phyloP scores from a whole-genome alignment of 2,113 vertebrate species.

The Osmerus mordax region DNA sequence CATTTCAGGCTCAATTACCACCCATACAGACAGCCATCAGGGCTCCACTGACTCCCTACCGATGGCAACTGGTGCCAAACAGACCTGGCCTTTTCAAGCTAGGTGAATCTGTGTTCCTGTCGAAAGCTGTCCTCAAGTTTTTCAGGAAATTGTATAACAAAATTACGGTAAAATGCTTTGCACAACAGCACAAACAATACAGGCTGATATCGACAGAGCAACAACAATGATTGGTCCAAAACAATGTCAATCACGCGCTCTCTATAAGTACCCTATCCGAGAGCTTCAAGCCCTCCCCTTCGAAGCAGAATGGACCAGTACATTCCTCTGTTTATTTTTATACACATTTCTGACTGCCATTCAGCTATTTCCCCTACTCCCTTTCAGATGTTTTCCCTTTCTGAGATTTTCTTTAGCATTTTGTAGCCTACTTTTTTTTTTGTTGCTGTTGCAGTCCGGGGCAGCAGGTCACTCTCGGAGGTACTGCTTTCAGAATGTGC shows the following conservation, averaged over 20 bases:
- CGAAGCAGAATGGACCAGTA: constrained; percentile 71
- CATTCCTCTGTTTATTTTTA: constrained; percentile 88
- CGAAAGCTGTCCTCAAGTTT: too few species aligned
- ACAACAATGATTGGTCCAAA: constrained; percentile 11
- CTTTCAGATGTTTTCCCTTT: constrained; percentile 72
- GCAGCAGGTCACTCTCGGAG: constrained; percentile 81
- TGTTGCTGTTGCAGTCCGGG: constrained; percentile 69
- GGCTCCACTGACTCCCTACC: constrained; percentile 62
- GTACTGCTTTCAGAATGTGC: constrained; percentile 83
- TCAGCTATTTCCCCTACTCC: constrained; percentile 78
- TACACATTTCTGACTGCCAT: constrained; percentile 81
- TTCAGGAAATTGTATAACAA: neutral
- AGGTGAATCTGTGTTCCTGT: neutral
- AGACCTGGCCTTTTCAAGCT: constrained; percentile 13
- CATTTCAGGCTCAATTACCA: constrained; percentile 76
- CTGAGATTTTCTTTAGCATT: constrained; percentile 59
- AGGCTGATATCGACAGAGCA: too few species aligned
- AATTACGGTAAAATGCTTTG: neutral
- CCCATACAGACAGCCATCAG: constrained; percentile 65
- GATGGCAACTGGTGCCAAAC: constrained; percentile 60
- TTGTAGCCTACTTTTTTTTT: constrained; percentile 50
- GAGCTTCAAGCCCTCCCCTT: constrained; percentile 70
- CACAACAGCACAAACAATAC: too few species aligned
- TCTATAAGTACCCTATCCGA: constrained; percentile 70
- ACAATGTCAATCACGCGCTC: constrained; percentile 65